Evolutionary conservation across 2,888 invertebrate genomes (phyloP), one percentile per base, ranked within the genome.

Genomic region (Loripinus fragilis): DNA sequence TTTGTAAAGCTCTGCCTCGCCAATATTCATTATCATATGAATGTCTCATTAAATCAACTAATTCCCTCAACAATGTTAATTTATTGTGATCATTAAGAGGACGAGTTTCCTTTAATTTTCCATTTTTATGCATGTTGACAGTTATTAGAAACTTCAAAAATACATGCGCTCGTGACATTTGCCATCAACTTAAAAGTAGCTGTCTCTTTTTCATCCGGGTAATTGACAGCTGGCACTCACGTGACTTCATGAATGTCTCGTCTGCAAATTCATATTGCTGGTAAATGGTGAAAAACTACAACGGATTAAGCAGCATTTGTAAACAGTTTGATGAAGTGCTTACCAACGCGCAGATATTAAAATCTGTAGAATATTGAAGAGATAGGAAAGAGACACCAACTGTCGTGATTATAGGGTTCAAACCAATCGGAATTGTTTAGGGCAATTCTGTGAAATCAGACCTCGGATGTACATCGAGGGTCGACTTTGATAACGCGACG

Each of bases 171-270:
- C 23, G 33, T 60, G 60, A 60, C 60, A 60, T 60, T 60, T 60
- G 60, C 33, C 17, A 33, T 28, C 60, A 60, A 10, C 33, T 33
- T 2, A 12, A 60, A 33, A 8, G 33, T 60, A 30, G 30, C 33
- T 60, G 60, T 60, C 60, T 60, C 60, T 60, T 60, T 60, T 60
- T 60, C 33, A 60, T 60, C 60, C 60, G 60, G 60, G 60, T 67
- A 72, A 79, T 75, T 80, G 81, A 81, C 81, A 80, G 77, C 78
- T 81, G 81, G 72, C 41, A 72, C 45, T 71, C 81, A 81, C 81
- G 81, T 80, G 80, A 80, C 81, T 80, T 72, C 74, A 75, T 77
- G 76, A 84, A 81, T 78, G 64, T 74, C 68, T 80, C 80, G 80
- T 78, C 79, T 81, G 77, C 77, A 30, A n/a, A 50, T 68, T 48